These are phyloP conservation scores for Tubiluchus corallicola DNA, from an alignment of 2,888 invertebrate genomes.

Conservation along the genomic window DNA sequence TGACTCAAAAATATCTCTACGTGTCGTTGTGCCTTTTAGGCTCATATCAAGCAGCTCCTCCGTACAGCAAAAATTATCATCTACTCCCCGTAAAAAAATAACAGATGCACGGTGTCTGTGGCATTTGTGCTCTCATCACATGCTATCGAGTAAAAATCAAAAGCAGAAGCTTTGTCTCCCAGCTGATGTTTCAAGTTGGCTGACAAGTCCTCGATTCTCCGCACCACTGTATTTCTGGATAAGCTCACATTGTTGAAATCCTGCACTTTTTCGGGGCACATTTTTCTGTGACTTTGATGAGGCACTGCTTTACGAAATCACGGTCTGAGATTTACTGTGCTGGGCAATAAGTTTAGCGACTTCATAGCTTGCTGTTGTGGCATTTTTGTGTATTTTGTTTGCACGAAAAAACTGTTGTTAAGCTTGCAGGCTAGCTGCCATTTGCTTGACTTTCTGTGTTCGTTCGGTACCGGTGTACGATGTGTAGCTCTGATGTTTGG, in stretches of 20 bases:
- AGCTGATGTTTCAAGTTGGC: not conserved
- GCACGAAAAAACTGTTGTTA: not conserved
- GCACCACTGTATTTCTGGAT: constrained; percentile 1
- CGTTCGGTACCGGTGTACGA: not conserved
- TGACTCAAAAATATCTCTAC: constrained; percentile 3
- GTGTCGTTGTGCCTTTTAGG: constrained; percentile 1
- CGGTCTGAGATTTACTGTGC: not conserved
- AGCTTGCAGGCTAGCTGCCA: constrained; percentile 3
- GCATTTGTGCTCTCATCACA: constrained; percentile 3
- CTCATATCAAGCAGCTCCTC: not conserved
- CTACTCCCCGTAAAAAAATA: not conserved
- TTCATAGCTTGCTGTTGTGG: not conserved
- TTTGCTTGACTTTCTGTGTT: constrained; percentile 1
- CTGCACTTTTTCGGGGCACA: constrained; percentile 1
- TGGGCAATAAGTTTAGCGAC: not conserved
- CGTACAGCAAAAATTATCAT: not conserved
- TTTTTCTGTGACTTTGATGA: constrained; percentile 1
- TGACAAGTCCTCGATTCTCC: not conserved
- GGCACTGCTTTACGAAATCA: constrained; percentile 3
- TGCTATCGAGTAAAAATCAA: constrained; percentile 1
- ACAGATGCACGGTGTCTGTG: not conserved
- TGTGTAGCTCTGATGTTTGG: not conserved
- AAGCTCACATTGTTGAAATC: not conserved
- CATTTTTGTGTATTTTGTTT: constrained; percentile 1
- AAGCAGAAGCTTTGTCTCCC: not conserved